Evolutionary conservation across 2,888 invertebrate species (phyloP), one percentile per base, ranked within the genome.

Genomic region (Ramazzottius varieornatus): DNA sequence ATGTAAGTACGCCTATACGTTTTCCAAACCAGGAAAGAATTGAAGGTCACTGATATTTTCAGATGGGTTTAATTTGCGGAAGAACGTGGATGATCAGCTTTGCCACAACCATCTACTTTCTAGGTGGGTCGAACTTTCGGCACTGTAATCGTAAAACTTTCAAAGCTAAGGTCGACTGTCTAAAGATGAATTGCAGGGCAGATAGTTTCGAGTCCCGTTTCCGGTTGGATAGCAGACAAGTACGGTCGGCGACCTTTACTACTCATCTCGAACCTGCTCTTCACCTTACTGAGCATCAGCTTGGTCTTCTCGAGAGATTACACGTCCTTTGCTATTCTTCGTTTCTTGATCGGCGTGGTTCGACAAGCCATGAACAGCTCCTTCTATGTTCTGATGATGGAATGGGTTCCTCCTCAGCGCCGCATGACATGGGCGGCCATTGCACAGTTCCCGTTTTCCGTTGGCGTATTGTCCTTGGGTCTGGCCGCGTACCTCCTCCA

Each of bases 311-410:
- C 65, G 29, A 32, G 46, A 24, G 65, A 65, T 1, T 66, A 46
- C 32, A 46, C 40, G 24, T 64, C 65, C 24, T 66, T 66, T 46
- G 65, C 32, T 8, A 65, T 33, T 32, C 32, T 66, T 1, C 34
- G 66, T 1, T 66, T 66, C 63, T 46, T 46, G 13, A 46, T 46
- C 16, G 66, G 64, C 4, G 46, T 66, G 40, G 40, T 40, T 20
- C 20, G 40, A 8, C 40, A 40, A 20, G 40, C 13, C 8, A 40
- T 40, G 8, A 40, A 40, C 40, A 40, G 40, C 40, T 13, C 13
- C 20, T 40, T 40, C 20, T 40, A 40, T 20, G 40, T 40, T 40
- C 20, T 40, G 40, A 40, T 40, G 8, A 20, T 40, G 40, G 40
- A 40, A 20, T 40, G 40, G 40, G 13, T 40, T 40, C 40, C 40